Base-by-base conservation (phyloP, 2,888 invertebrate genomes). In the Dicranocentrus wangi region DNA sequence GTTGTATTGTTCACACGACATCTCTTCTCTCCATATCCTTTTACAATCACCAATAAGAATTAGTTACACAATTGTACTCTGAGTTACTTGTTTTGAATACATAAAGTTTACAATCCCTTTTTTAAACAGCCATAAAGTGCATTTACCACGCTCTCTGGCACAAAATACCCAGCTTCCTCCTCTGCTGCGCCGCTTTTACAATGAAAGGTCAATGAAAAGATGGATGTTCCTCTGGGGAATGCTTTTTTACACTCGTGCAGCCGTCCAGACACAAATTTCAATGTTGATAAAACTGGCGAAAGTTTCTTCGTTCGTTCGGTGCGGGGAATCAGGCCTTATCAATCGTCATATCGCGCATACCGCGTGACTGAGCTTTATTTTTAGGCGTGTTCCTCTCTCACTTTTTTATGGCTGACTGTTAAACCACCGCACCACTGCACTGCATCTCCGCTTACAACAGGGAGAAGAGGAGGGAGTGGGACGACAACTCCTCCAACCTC, bases 281-380 rank as follows among this genome's bases (percentile, higher is more conserved):
- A 43, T 65, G 42, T 21, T 65, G 65, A 65, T 39, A 43, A 28
- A 17, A 32, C 61, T 7, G 43, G 7, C 13, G 42, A 65, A 65
- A 19, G 60, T 60, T 60, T 60, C 21, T 23, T 15, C 58, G 13
- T 53, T 53, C 25, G 27, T 13, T 21, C 32, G 5, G 5, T 17
- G 19, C 5, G 58, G 43, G 65, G 19, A 15, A 42, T 0, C 17
- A 32, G 42, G 21, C 2, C 42, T 65, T 65, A 65, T 65, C 65
- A 65, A 42, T 65, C 43, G 43, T 65, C 65, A 39, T 65, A 42
- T 65, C 65, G 42, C 65, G 42, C n/a, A 8, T 65, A 58, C 58
- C 42, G 65, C 65, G 19, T 65, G 65, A 65, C 65, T 65, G 65
- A 65, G 65, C 65, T 43, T 65, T 65, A 65, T 65, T 65, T 43